Percentiles rank a stretch among this genome's conserved stretches.
phyloP scores from a whole-genome alignment of 2,113 vertebrate genomes.

The Lates calcarifer region DNA sequence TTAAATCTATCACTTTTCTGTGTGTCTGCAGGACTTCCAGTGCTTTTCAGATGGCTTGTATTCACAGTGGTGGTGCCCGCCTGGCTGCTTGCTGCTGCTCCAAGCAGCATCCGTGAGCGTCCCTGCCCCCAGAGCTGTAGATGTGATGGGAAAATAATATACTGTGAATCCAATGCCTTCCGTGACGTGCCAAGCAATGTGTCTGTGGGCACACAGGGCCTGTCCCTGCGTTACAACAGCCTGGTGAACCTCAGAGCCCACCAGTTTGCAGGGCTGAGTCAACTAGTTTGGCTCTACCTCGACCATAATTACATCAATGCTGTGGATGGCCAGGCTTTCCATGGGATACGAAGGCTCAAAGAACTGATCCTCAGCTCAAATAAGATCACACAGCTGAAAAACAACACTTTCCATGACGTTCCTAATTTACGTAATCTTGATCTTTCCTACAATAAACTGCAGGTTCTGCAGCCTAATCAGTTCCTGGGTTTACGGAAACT shows the following conservation, averaged over 20 bases:
- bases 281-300: constrained; percentile 98
- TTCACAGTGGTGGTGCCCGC: constrained; percentile 82
- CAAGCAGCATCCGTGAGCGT: constrained; percentile 88
- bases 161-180: constrained; percentile 97
- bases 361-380: constrained; percentile 98
- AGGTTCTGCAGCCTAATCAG: constrained; percentile 90
- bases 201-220: constrained; percentile 93
- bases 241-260: constrained; percentile 91
- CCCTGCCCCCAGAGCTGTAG: constrained; percentile 95
- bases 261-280: constrained; percentile 95
- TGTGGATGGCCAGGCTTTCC: constrained; percentile 94
- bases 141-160: constrained; percentile 98
- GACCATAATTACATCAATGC: constrained; percentile 96
- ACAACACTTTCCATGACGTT: constrained; percentile 93
- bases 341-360: constrained; percentile 94
- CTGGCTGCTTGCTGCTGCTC: constrained; percentile 86
- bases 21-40: constrained; percentile 80
- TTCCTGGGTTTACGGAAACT: constrained; percentile 95
- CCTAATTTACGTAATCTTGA: constrained; percentile 98
- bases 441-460: constrained; percentile 97
- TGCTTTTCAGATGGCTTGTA: constrained; percentile 88
- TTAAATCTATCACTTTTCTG: constrained; percentile 56
- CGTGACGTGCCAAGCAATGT: constrained; percentile 95
- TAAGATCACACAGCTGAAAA: constrained; percentile 92
- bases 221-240: constrained; percentile 98